Evolutionary conservation across 2,888 invertebrate species (phyloP), one percentile per base, ranked within the genome.

Genomic region (Seira musarum): DNA sequence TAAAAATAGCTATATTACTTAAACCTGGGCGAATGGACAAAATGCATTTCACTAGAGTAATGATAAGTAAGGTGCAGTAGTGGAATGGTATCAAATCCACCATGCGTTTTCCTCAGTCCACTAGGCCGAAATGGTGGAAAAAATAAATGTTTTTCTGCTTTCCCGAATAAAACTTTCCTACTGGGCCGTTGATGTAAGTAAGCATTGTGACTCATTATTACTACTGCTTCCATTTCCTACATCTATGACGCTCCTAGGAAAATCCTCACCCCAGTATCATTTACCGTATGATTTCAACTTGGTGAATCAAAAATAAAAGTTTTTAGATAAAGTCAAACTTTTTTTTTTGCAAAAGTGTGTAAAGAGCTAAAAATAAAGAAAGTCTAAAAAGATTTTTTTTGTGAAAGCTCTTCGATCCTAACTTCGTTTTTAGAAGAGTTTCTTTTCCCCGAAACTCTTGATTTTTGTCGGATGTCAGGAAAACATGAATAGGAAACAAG

Each of bases 381-480:
- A 53, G 65, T 40, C 13, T 40, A 17, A 1, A 75, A 63, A 63
- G 67, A 68, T 74, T 61, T 63, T 63, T 22, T 24, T 53, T 61
- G 25, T 65, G 64, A 73, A 79, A 63, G 64, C 19, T 64, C 73
- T 68, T 79, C 73, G 53, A 79, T 68, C 69, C 73, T 53, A 79
- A 79, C 79, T 79, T 73, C 68, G 64, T 67, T 79, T 79, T 79
- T 79, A 79, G 68, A 72, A 73, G 66, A 30, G 3, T 68, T 73
- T 79, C 68, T 60, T 71, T 49, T 65, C 63, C 49, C 46, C 15
- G 15, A 60, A 73, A 65, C 68, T 72, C 78, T 49, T 70, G 40
- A 53, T 49, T 67, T 60, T 35, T 49, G 15, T 24, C 66, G 74
- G 74, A 74, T 66, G 65, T 57, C 57, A 74, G 24, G 21, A 57